Conservation (phyloP, 2,888 invertebrate genomes). For the Leistus spinibarbis region DNA sequence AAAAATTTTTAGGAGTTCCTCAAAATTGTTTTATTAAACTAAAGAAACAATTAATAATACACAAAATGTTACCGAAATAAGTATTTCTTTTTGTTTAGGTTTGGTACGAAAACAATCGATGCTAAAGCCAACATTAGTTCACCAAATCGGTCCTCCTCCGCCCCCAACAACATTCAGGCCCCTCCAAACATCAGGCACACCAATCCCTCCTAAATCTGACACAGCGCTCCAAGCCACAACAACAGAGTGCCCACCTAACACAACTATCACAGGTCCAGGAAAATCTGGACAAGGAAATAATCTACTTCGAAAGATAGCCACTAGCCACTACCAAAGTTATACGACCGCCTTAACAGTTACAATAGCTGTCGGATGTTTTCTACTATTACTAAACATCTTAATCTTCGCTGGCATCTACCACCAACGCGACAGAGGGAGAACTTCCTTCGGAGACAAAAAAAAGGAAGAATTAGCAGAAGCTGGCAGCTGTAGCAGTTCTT, state of each 20-base stretch:
- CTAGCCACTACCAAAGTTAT: constrained; percentile 85
- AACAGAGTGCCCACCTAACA: constrained; percentile 79
- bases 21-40: no score
- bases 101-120: constrained; percentile 77
- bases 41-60: no score
- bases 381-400: constrained; percentile 79
- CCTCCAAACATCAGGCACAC: constrained; percentile 54
- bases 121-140: constrained; percentile 68
- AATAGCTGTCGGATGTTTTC: constrained; percentile 83
- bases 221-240: constrained; percentile 62
- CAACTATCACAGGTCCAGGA: constrained; percentile 53
- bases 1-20: no score
- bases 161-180: constrained; percentile 56
- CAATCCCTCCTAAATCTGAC: constrained; percentile 60
- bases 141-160: constrained; percentile 61
- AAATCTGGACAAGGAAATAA: constrained; percentile 66
- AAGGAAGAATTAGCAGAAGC: constrained; percentile 79
- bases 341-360: constrained; percentile 88
- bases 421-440: constrained; percentile 68
- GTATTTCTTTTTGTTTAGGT: constrained; percentile 58
- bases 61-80: neutral
- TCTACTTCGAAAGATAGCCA: constrained; percentile 77
- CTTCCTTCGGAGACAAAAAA: constrained; percentile 66
- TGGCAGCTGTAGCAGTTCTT: constrained; percentile 70
- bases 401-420: constrained; percentile 91